Percentiles rank a stretch among this genome's conserved stretches.
phyloP scores from a whole-genome alignment of 2,113 vertebrate genomes.

The Silurus glanis region DNA sequence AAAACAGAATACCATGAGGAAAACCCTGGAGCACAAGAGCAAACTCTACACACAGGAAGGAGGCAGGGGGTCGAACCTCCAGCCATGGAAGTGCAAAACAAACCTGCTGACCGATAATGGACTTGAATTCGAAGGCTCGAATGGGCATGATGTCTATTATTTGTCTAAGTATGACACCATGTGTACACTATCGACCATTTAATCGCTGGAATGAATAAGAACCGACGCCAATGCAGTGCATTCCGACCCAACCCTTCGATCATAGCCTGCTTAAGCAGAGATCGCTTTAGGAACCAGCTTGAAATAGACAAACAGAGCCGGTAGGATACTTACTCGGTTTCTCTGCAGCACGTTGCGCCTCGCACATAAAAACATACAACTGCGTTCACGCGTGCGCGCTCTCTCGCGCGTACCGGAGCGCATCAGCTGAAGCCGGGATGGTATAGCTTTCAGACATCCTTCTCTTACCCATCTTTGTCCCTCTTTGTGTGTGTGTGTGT shows the following conservation, averaged over 20 bases:
- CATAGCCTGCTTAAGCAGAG: not conserved
- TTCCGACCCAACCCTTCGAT: too few relatives aligned
- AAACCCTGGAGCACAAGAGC: too few relatives aligned
- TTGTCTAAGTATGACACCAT: too few relatives aligned
- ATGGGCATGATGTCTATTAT: too few relatives aligned
- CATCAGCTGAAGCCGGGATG: not conserved
- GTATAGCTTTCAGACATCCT: not conserved
- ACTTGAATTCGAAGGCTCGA: too few relatives aligned
- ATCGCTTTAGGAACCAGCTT: not conserved
- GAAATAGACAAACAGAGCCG: not conserved
- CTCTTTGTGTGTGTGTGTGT: too few relatives aligned
- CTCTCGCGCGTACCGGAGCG: not conserved
- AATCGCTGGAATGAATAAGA: not conserved
- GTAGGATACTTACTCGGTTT: constrained; percentile 20
- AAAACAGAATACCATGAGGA: too few relatives aligned
- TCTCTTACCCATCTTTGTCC: not conserved
- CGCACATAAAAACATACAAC: not conserved
- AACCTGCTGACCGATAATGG: too few relatives aligned
- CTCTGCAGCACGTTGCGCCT: not conserved
- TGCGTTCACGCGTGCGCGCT: too few relatives aligned
- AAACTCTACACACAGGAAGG: too few relatives aligned
- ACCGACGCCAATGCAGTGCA: not conserved
- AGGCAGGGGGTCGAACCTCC: too few relatives aligned
- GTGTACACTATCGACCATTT: not conserved
- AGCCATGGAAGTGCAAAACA: too few relatives aligned